These are phyloP conservation scores for Pseudococcus viburni DNA, from an alignment of 2,888 invertebrate genomes.

Conservation along the genomic window DNA sequence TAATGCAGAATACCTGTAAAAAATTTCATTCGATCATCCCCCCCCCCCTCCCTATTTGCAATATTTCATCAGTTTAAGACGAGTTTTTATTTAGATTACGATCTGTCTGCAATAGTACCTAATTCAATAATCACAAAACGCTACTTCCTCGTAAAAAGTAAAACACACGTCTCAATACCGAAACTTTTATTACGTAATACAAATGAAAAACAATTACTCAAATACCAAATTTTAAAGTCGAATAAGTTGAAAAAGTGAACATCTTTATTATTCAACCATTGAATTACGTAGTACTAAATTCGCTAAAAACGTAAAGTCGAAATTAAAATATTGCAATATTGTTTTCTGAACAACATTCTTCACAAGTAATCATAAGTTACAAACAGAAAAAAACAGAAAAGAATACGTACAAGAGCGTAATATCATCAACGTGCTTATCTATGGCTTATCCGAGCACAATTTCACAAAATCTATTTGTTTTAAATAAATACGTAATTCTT, in stretches of 20 bases:
- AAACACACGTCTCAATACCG: neutral
- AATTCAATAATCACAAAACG: too few species aligned
- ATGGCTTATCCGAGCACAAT: neutral
- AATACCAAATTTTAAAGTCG: neutral
- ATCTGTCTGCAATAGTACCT: too few species aligned
- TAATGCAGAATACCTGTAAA: too few species aligned
- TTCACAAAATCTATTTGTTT: neutral
- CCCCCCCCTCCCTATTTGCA: too few species aligned
- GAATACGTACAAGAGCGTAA: neutral
- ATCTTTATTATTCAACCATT: neutral
- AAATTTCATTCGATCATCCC: too few species aligned
- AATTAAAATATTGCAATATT: too few species aligned
- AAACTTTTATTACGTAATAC: neutral
- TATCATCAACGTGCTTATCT: neutral
- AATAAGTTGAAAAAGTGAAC: neutral
- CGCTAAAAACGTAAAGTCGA: neutral
- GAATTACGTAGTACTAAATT: neutral
- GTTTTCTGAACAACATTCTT: too few species aligned
- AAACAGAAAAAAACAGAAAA: neutral
- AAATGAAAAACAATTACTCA: conserved; percentile 13
- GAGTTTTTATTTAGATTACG: too few species aligned
- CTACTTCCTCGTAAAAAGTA: neutral
- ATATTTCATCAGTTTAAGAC: too few species aligned
- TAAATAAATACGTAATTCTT: conserved; percentile 24
- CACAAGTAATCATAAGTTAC: neutral